Evolutionary conservation across 2,113 vertebrate genomes (phyloP).

Genomic region (Tylochromis polylepis): DNA sequence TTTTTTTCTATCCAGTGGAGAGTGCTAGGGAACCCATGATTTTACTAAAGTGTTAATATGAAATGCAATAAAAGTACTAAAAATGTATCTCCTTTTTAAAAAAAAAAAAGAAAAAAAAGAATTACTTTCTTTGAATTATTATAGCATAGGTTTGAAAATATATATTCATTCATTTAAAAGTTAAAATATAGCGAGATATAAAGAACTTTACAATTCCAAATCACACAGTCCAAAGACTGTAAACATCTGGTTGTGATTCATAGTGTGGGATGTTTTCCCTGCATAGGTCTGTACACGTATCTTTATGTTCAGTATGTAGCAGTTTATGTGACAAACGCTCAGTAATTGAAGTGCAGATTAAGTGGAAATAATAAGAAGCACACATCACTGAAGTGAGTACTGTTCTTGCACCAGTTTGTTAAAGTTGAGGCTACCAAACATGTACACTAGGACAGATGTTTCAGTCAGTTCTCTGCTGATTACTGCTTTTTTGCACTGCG

Average conservation of each 20-base stretch:
- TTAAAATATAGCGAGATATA: not conserved
- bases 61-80: not conserved
- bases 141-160: not conserved
- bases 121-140: not conserved
- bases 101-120: no score
- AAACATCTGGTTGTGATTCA: not conserved
- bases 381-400: no score
- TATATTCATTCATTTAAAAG: fast-evolving
- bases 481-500: not conserved
- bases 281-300: not conserved
- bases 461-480: not conserved
- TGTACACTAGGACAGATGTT: not conserved
- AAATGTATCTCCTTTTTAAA: not conserved
- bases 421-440: no score
- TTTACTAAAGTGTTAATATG: not conserved
- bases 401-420: no score
- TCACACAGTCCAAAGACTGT: not conserved
- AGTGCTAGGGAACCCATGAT: not conserved
- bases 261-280: not conserved
- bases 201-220: not conserved
- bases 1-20: not conserved
- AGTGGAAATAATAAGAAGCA: no score
- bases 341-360: not conserved
- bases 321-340: not conserved
- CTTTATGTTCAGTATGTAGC: not conserved